Evolutionary conservation across 2,113 vertebrate species (phyloP).

Genomic region (Pterophyllum scalare): DNA sequence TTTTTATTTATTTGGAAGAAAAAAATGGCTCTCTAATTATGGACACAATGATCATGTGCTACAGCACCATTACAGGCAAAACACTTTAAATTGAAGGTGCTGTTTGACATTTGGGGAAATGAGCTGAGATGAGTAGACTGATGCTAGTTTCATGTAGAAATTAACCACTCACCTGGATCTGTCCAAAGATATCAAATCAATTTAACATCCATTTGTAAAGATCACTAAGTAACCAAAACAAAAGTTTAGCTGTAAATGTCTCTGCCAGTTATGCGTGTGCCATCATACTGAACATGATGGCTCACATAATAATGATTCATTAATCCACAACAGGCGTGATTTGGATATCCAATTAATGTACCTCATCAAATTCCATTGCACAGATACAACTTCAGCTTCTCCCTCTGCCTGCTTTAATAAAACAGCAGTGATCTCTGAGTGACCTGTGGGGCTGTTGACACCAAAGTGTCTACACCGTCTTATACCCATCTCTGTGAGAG

Average conservation of each 20-base stretch:
- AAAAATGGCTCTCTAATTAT: not conserved
- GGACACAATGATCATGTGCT: not conserved
- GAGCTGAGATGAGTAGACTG: not conserved
- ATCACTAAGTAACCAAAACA: not conserved
- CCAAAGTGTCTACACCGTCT: constrained; percentile 7
- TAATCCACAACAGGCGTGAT: not conserved
- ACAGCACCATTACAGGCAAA: not conserved
- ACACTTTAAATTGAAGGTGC: not conserved
- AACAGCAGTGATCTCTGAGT: constrained; percentile 29
- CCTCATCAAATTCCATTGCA: not conserved
- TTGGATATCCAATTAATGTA: constrained; percentile 1
- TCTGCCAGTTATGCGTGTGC: not conserved
- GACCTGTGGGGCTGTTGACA: constrained; percentile 27
- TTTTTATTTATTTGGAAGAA: not conserved
- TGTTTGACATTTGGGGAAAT: not conserved
- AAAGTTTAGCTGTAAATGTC: not conserved
- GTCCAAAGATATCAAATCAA: not conserved
- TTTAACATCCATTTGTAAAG: not conserved
- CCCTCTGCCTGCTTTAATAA: constrained; percentile 15
- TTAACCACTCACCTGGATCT: not conserved
- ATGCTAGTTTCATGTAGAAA: not conserved
- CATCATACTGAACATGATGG: not conserved
- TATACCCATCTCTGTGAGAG: constrained; percentile 5
- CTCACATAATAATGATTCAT: constrained; percentile 12
- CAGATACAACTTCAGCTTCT: constrained; percentile 1